phyloP scores from a whole-genome alignment of 2,888 invertebrate genomes.

The Pachycephus smyrnensis region DNA sequence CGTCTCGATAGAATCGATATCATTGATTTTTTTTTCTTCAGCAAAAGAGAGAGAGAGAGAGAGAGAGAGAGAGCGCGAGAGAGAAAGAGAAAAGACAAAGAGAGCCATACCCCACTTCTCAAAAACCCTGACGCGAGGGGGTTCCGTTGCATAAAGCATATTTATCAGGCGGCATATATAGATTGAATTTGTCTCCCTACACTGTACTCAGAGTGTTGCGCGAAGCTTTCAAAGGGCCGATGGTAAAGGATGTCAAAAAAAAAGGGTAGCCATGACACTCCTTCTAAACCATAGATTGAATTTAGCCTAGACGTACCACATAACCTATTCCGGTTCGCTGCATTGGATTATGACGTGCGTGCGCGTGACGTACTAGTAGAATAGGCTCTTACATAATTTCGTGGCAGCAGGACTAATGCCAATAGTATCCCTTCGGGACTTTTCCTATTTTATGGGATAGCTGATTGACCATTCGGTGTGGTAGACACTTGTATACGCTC shows the following conservation, averaged over 20 bases:
- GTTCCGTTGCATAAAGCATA: constrained; percentile 27
- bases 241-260: background rate
- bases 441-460: background rate
- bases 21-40: constrained; percentile 43
- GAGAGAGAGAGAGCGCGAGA: constrained; percentile 9
- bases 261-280: background rate
- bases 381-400: background rate
- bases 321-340: background rate
- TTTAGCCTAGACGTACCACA: background rate
- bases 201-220: background rate
- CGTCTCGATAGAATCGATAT: constrained; percentile 41
- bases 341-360: background rate
- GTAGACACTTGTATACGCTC: background rate
- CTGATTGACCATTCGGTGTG: background rate
- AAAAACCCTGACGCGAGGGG: constrained; percentile 55
- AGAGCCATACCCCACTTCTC: constrained; percentile 48
- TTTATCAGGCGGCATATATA: constrained; percentile 17
- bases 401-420: background rate
- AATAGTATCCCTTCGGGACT: background rate
- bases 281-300: background rate
- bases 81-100: constrained; percentile 31
- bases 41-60: constrained; percentile 31
- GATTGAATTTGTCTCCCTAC: constrained; percentile 24
- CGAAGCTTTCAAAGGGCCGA: background rate
- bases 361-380: background rate